These are phyloP conservation scores for Eristalis tenax DNA, from an alignment of 2,888 invertebrate genomes.

Conservation along the genomic window DNA sequence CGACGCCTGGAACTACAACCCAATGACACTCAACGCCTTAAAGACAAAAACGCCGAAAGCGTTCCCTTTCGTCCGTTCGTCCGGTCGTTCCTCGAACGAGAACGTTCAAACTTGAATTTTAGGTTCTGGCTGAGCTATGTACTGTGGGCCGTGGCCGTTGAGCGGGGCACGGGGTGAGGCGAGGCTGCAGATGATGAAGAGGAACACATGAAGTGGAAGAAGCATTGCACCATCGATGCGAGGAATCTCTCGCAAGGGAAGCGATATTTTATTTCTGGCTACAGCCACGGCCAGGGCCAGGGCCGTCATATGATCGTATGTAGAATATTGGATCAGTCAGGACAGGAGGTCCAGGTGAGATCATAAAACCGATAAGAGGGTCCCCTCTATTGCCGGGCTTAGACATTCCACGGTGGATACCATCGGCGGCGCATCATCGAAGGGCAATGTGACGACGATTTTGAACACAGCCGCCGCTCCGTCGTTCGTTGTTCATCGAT, in stretches of 20 bases:
- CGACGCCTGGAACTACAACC: conserved; percentile 33
- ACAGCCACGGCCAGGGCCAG: neutral
- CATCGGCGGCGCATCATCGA: conserved; percentile 44
- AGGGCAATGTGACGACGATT: conserved; percentile 55
- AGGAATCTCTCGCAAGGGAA: conserved; percentile 60
- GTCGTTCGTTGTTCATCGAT: neutral
- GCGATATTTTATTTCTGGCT: conserved; percentile 69
- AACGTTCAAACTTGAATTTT: conserved; percentile 59
- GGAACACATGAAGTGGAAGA: conserved; percentile 48
- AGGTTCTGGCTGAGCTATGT: conserved; percentile 9
- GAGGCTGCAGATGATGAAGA: conserved; percentile 43
- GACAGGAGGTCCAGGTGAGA: conserved; percentile 70
- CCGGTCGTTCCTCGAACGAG: conserved; percentile 29
- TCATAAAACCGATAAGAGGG: conserved; percentile 69
- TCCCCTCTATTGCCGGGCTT: conserved; percentile 41
- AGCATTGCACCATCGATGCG: conserved; percentile 36
- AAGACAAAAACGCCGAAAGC: conserved; percentile 55
- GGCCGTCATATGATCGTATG: conserved; percentile 69
- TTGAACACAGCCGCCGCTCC: neutral
- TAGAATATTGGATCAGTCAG: conserved; percentile 72
- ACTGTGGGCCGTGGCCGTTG: conserved; percentile 11
- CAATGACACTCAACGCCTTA: conserved; percentile 69
- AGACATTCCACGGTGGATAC: conserved; percentile 58
- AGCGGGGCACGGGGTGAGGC: neutral
- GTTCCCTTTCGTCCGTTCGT: conserved; percentile 11